Conservation (phyloP, 2,113 vertebrate species). For the Lycaon pictus region DNA sequence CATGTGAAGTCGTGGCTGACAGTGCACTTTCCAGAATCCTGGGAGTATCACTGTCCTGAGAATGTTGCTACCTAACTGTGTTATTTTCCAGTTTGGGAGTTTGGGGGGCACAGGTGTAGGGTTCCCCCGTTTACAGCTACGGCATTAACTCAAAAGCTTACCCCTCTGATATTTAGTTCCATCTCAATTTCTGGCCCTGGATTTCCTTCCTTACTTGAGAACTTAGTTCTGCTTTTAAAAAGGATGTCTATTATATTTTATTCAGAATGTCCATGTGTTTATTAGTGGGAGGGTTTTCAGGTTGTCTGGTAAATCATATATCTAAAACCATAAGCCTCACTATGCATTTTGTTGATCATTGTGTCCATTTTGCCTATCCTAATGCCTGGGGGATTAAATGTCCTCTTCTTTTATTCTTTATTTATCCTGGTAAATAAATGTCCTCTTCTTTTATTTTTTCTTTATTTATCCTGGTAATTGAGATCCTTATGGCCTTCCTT, state of each 20-base stretch:
- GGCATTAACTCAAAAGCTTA: not conserved
- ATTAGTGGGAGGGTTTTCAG: conserved; percentile 5
- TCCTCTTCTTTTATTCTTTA: not conserved
- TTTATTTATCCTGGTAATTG: not conserved
- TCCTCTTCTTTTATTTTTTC: not conserved
- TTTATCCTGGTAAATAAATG: not conserved
- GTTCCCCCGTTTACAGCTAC: accelerated
- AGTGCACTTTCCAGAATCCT: not conserved
- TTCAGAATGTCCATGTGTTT: not conserved
- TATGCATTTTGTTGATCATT: not conserved
- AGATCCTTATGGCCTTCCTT: not conserved
- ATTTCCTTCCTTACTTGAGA: not conserved
- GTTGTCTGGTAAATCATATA: not conserved
- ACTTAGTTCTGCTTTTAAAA: conserved; percentile 7
- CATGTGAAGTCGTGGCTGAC: not conserved
- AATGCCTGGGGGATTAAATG: not conserved
- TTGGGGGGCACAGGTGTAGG: not conserved
- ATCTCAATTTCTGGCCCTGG: not conserved
- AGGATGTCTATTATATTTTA: not conserved
- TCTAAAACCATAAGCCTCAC: not conserved
- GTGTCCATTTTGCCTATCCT: not conserved
- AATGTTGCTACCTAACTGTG: not conserved
- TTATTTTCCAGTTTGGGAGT: not conserved
- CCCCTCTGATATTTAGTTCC: not conserved
- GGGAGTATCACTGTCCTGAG: not conserved